Evolutionary conservation across 2,113 vertebrate genomes (phyloP), one percentile per base, ranked within the genome.

Genomic region (Podocnemis expansa): DNA sequence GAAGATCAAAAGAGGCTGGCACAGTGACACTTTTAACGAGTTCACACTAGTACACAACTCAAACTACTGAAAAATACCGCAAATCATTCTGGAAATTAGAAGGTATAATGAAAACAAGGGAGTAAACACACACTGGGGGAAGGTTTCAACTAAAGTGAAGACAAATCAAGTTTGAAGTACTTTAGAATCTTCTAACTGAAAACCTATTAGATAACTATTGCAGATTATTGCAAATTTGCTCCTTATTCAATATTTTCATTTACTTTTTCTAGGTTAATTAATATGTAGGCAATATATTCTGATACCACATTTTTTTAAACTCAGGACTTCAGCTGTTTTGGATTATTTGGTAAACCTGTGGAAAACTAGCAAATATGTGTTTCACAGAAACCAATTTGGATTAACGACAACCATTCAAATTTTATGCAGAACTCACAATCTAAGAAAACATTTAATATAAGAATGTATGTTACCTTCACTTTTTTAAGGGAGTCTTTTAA

Each of bases 401-500:
- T n/a, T 54, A 25, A 54, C 4, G 88, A 88, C 3, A 89, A 1
- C 0, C 54, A 81, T 79, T 90, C 19, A 1, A 25, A 89, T 87
- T 93, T 86, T 25, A 14, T 52, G 2, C 3, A 54, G 25, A 88
- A 70, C 1, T 34, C 2, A 76, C 29, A 80, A 91, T 89, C 49
- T 43, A 89, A 87, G 60, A 67, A 88, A 85, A 92, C 3, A 81
- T 76, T 80, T 85, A 55, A 67, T 96, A 82, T 29, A 94, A 88
- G 93, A 94, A 82, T 10, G 67, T 82, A 94, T 76, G 1, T 88
- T 99, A 99, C 99, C 99, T 99, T 98, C 82, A 99, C 98, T 99
- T 99, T 99, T 90, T 96, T 98, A 92, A 99, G 97, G 19, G 98
- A 98, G 88, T 98, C 98, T 97, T 97, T 98, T 94, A 99, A 98